These are phyloP conservation scores for Caenorhabditis angaria DNA, from an alignment of 2,888 invertebrate genomes.

Conservation along the genomic window DNA sequence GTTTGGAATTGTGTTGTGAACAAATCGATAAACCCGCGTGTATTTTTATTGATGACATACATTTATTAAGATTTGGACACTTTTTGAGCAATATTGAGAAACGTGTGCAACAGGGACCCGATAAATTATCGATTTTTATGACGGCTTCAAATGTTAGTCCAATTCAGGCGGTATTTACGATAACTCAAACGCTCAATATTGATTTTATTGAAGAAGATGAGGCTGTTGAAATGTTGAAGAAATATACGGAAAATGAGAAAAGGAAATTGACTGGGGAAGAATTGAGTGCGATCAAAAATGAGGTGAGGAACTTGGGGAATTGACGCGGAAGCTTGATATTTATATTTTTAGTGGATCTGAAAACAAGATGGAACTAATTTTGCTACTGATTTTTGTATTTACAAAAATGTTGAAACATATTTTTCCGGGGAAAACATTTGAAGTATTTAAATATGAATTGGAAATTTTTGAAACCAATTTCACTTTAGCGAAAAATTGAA, in stretches of 20 bases:
- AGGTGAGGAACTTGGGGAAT: too few relatives aligned
- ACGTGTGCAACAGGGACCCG: constrained; percentile 41
- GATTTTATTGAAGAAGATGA: constrained; percentile 48
- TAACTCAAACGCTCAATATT: constrained; percentile 49
- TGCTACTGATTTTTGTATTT: too few relatives aligned
- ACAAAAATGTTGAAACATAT: too few relatives aligned
- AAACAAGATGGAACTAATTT: too few relatives aligned
- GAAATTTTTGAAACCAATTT: too few relatives aligned
- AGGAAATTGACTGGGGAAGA: constrained; percentile 54
- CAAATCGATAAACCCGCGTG: constrained; percentile 59
- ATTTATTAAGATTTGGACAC: constrained; percentile 64
- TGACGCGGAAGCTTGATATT: too few relatives aligned
- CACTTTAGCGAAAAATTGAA: too few relatives aligned
- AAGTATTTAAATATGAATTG: too few relatives aligned
- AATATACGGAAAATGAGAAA: constrained; percentile 35
- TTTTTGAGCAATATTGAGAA: constrained; percentile 51
- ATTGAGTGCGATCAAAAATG: constrained; percentile 38
- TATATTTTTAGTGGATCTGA: too few relatives aligned
- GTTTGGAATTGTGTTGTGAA: constrained; percentile 19
- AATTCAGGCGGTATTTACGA: constrained; percentile 48
- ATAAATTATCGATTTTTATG: constrained; percentile 47
- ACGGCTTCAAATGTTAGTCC: constrained; percentile 46
- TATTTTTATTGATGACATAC: constrained; percentile 69
- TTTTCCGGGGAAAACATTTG: too few relatives aligned
- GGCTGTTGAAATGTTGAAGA: constrained; percentile 54